Evolutionary conservation across 2,113 vertebrate genomes (phyloP), one percentile per base, ranked within the genome.

Genomic region (Microtus richardsoni): DNA sequence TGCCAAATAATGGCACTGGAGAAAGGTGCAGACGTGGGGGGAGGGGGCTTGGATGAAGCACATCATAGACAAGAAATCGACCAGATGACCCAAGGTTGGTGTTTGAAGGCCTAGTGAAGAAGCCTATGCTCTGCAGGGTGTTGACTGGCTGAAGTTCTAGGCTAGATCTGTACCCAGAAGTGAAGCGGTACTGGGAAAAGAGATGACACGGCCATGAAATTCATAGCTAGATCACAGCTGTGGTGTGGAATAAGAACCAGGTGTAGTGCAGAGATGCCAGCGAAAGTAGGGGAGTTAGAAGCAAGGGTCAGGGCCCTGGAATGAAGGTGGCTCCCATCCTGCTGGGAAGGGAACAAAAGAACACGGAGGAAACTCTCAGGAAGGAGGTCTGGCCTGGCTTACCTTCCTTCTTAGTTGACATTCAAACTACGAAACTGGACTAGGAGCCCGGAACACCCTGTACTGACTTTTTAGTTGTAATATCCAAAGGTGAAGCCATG

Each of bases 141-240:
- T 58, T 41, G 10, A 30, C 2, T 3, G 22, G 28, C 14, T 16
- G 12, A 47, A 16, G 41, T 41, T 4, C 60, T 30, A 16, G 12
- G 1, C 19, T 86, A 14, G 41, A 68, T 47, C 30, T 8, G 26
- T 33, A 44, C 58, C 39, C 44, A 28, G 39, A 26, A 33, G 8
- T 52, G 13, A 17, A 33, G 44, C 19, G 19, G 44, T 62, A 19
- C 28, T 60, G 3, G 30, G 64, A 89, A 60, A 83, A 41, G 54
- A 30, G 21, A 36, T 2, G 19, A 26, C 3, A 33, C 2, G 24
- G 44, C 58, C 2, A 4, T 4, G 39, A 47, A 88, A 64, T 68
- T 78, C 91, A 92, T 47, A 79, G 52, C 62, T 54, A 88, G 47
- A 95, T 39, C 58, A 58, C 9, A 33, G 41, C 85, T 39, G 21